Evolutionary conservation across 1,140 invertebrate species (phyloP).

Genomic region (Hermatobates lingyangjiaoensis): DNA sequence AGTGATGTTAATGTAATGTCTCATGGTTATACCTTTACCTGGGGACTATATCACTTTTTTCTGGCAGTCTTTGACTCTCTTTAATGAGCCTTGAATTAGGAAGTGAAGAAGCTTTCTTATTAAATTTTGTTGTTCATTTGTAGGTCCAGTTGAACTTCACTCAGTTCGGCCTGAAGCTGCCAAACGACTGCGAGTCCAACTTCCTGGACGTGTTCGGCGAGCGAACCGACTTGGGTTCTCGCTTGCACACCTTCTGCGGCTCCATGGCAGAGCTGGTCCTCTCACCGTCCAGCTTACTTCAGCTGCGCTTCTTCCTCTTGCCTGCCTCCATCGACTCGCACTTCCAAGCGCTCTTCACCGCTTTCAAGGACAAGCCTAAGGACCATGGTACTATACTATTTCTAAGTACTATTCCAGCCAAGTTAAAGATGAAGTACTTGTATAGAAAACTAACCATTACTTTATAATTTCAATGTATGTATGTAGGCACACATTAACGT

Average conservation of each 20-base stretch:
- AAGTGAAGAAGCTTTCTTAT: no score
- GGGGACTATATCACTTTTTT: no score
- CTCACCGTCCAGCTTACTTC: constrained; percentile 37
- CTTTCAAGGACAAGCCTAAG: constrained; percentile 36
- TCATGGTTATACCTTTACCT: no score
- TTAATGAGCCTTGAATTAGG: no score
- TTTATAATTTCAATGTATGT: no score
- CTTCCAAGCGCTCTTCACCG: constrained; percentile 52
- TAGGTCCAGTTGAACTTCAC: constrained; percentile 56
- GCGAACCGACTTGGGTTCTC: constrained; percentile 37
- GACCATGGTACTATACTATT: no score
- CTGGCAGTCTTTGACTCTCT: no score
- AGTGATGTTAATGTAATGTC: no score
- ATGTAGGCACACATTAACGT: no score
- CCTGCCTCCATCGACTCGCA: constrained; percentile 34
- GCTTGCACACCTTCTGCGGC: constrained; percentile 49
- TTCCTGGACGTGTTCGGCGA: constrained; percentile 58
- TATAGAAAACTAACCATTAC: no score
- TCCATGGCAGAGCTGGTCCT: constrained; percentile 53
- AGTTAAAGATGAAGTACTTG: no score
- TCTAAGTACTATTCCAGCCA: no score
- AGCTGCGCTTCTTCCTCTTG: constrained; percentile 28
- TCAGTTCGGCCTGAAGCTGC: constrained; percentile 42
- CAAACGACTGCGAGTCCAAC: constrained; percentile 68
- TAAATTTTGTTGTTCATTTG: constrained; percentile 17